Base-by-base conservation (phyloP, 2,113 vertebrate genomes). In the Sapayoa aenigma region DNA sequence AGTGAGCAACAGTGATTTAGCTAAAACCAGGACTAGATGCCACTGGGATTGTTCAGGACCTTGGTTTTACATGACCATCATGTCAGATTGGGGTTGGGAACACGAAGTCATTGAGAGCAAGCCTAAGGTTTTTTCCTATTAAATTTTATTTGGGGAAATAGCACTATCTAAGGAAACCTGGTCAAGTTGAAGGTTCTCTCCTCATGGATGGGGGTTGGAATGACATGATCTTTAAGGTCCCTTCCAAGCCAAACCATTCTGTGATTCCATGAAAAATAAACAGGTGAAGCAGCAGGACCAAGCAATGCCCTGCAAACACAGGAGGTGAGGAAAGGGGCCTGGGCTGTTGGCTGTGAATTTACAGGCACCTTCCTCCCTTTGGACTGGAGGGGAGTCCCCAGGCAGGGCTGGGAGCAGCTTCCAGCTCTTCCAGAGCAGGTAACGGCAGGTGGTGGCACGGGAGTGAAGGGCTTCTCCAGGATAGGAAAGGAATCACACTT, bases 401-500 rank as follows among this genome's bases (percentile, higher is more conserved):
- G 77, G 62, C 89, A 74, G 69, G 21, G 77, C 71, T 24, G 67
- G 90, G 59, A 86, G 90, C 66, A 66, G 21, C n/a, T 44, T 3
- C 6, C 2, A 30, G 78, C 65, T 80, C 73, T 44, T 93, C 74
- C 20, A 0, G 52, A 53, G 52, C 35, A 68, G 90, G 31, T 80
- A 92, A 91, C 93, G n/a, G 94, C 92, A 93, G 96, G 69, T 67
- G 89, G 79, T 72, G 82, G 91, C 93, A 87, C 89, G 4, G 4
- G 31, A 42, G 9, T 19, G 1, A 2, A 1, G 11, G 67, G 89
- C 85, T 58, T 50, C 87, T 37, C 41, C 1, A 3, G 78, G 75
- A 14, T 12, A 22, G 60, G 77, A 55, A 33, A 77, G n/a, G 18
- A 44, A 96, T 84, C 90, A 17, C 85, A 7, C 76, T 84, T 79